Evolutionary conservation across 2,888 invertebrate genomes (phyloP), one percentile per base, ranked within the genome.

Genomic region (Zootermopsis nevadensis): DNA sequence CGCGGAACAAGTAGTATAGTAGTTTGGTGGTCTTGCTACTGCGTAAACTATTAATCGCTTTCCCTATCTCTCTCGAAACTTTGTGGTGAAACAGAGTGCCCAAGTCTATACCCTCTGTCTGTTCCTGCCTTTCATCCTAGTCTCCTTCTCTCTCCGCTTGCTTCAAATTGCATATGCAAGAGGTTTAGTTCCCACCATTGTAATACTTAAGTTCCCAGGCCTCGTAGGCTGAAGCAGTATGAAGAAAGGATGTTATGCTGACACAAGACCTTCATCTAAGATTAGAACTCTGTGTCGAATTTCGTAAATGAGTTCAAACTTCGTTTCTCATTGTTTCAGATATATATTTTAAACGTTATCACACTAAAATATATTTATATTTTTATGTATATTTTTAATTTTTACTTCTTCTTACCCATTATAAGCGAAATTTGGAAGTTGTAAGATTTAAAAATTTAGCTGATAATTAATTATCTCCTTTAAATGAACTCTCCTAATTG

Each of bases 41-140:
- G 22, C 27, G 33, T 77, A 77, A 79, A 79, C 79, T 79, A 79
- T 66, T 79, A 79, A 79, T 66, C 60, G 35, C 33, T 38, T 79
- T 79, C 66, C 2, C 53, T 53, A n/a, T 60, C 77, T 77, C 53
- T 53, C 30, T n/a, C 24, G 31, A 79, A 79, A 79, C 79, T 79
- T 79, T 66, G 35, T 30, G 53, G 77, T 77, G 53, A 53, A 22
- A n/a, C 74, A 74, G 38, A 24, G n/a, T 24, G 7, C 60, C n/a
- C 60, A 6, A 15, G 48, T 48, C 12, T 48, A n/a, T n/a, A n/a
- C n/a, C n/a, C n/a, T n/a, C n/a, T n/a, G n/a, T n/a, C n/a, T n/a
- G n/a, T n/a, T n/a, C n/a, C 1, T 48, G 4, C 19, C 69, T 69
- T 15, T 33, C 27, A 2, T 66, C 66, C 27, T n/a, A 12, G 19